phyloP scores from a whole-genome alignment of 2,113 vertebrate genomes.

The Ictidomys tridecemlineatus region DNA sequence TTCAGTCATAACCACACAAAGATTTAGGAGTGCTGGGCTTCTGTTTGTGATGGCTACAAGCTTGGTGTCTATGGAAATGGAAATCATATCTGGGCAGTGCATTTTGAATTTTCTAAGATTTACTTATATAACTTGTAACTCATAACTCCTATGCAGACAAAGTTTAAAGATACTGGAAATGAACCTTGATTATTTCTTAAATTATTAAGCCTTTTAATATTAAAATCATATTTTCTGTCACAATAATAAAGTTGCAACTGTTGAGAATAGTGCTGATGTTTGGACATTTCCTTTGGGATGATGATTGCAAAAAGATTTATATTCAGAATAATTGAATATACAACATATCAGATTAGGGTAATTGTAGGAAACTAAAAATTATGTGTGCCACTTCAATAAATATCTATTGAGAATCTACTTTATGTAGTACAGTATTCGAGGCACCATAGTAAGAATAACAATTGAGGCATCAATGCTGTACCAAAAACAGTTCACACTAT shows the following conservation, averaged over 20 bases:
- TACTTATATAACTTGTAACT: neutral
- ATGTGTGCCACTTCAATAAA: neutral
- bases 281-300: conserved; percentile 22
- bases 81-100: neutral
- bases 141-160: neutral
- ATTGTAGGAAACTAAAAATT: conserved; percentile 36
- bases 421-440: neutral
- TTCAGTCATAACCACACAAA: conserved; percentile 39
- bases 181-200: neutral
- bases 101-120: conserved; percentile 15
- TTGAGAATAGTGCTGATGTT: conserved; percentile 44
- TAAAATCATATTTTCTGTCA: conserved; percentile 24
- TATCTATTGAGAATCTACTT: conserved; percentile 54
- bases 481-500: neutral
- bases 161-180: neutral
- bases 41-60: neutral
- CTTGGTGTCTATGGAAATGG: neutral
- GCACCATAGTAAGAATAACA: neutral
- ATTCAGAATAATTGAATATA: conserved; percentile 57
- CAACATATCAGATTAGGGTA: neutral
- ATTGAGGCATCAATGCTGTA: neutral
- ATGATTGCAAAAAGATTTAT: conserved; percentile 34
- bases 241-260: neutral
- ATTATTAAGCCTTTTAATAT: conserved; percentile 24
- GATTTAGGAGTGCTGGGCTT: neutral